Base-by-base conservation (phyloP, 2,113 vertebrate species). In the Brachirus orientalis region DNA sequence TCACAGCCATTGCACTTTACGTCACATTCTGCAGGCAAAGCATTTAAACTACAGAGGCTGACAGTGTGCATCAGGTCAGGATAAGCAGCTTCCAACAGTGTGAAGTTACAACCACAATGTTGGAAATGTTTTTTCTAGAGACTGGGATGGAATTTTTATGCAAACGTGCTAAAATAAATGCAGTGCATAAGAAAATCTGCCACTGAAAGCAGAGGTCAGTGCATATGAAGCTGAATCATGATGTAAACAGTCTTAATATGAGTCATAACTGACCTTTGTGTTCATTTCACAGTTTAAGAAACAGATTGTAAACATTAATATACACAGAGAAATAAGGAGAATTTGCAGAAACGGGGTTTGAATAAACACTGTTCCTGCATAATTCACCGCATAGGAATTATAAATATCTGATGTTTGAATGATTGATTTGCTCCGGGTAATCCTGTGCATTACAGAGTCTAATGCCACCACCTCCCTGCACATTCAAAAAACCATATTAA, bases 1-100 rank as follows among this genome's bases (percentile, higher is more conserved):
- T 63, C 44, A 48, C 82, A 79, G 80, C 65, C 33, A 41, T 20
- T 72, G 85, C 69, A 82, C 81, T 84, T 86, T 75, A 67, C 75
- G 72, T 71, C 75, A 73, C 65, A 81, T 82, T 82, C 69, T 84
- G 79, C 83, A 83, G 76, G 65, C 69, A 71, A 75, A 72, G 79
- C 57, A 45, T 62, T 80, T 86, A 71, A 80, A 75, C 79, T 63
- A 70, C 72, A 72, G 60, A 69, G 50, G 52, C 79, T 72, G 63
- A 69, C 78, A 40, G 60, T 71, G 37, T 60, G 53, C 73, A 66
- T 82, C 79, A 86, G 66, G 82, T 69, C 19, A 18, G 82, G 82
- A 88, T 88, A 80, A 84, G 69, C 52, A 47, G 50, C 28, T 45
- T 76, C 46, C 73, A 69, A 83, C 77, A 74, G 78, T 43, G 60